Percentiles rank a stretch among this genome's conserved stretches.
Evolutionary conservation across 2,888 invertebrate species (phyloP).

Genomic region (Volucella inanis): DNA sequence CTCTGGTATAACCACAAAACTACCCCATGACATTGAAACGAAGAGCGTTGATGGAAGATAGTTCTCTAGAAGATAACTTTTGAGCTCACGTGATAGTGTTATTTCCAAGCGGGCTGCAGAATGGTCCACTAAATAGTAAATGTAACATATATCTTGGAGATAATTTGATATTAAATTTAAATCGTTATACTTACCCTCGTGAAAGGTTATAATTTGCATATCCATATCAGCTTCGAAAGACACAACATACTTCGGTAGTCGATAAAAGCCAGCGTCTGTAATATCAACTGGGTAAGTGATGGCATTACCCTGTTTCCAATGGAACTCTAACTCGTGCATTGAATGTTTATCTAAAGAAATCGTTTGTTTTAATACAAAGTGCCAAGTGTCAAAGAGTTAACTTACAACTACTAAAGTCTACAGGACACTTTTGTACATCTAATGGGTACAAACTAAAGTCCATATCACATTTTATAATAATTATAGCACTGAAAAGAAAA

Average conservation of each 20-base stretch:
- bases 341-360: conserved; percentile 85
- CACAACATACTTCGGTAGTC: conserved; percentile 87
- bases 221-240: conserved; percentile 86
- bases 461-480: conserved; percentile 87
- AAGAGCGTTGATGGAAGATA: conserved; percentile 87
- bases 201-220: conserved; percentile 86
- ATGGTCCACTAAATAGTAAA: conserved; percentile 84
- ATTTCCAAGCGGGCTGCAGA: conserved; percentile 86
- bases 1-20: conserved; percentile 87
- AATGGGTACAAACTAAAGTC: conserved; percentile 87
- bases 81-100: conserved; percentile 85
- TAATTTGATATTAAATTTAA: not conserved
- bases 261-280: conserved; percentile 84
- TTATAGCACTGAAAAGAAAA: conserved; percentile 84
- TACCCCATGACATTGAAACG: conserved; percentile 88
- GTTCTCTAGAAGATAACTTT: conserved; percentile 86
- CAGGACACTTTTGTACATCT: conserved; percentile 86
- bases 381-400: conserved; percentile 74
- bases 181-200: conserved; percentile 85
- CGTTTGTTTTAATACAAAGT: not conserved
- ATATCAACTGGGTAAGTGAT: conserved; percentile 84
- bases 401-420: conserved; percentile 88
- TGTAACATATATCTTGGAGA: not conserved
- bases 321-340: conserved; percentile 85
- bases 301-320: conserved; percentile 85